Percentiles rank a stretch among this genome's conserved stretches.
Conservation (phyloP, 2,888 invertebrate genomes). For the Hybos culiciformis region DNA sequence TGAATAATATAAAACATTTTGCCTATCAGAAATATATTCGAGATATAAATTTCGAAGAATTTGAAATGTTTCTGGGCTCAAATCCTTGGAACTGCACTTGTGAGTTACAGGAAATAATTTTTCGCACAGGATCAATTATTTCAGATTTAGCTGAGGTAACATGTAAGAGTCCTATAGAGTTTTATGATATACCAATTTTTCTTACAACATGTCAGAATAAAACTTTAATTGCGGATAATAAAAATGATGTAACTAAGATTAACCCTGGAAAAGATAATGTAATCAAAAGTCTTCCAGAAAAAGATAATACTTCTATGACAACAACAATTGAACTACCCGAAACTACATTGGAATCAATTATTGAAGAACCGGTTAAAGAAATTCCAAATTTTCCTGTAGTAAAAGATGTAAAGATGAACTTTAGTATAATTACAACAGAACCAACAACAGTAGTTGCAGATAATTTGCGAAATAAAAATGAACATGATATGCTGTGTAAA, state of each 20-base stretch:
- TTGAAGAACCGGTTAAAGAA: too few relatives aligned
- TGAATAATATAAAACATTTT: conserved; percentile 21
- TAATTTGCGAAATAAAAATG: too few relatives aligned
- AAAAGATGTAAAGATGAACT: too few relatives aligned
- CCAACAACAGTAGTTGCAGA: too few relatives aligned
- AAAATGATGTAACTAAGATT: not conserved
- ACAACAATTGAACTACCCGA: too few relatives aligned
- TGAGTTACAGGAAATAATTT: not conserved
- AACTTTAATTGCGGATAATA: not conserved
- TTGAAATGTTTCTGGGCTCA: conserved; percentile 15
- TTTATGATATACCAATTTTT: conserved; percentile 1
- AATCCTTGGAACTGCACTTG: conserved; percentile 26
- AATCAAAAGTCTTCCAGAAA: too few relatives aligned
- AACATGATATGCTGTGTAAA: too few relatives aligned
- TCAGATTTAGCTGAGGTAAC: conserved; percentile 16
- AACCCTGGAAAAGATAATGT: not conserved
- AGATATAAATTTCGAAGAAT: conserved; percentile 9
- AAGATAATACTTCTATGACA: too few relatives aligned
- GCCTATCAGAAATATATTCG: conserved; percentile 19
- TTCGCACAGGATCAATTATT: not conserved
- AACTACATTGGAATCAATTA: too few relatives aligned
- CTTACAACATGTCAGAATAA: conserved; percentile 17
- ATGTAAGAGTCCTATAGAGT: conserved; percentile 15
- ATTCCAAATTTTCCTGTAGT: too few relatives aligned
- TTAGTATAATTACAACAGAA: too few relatives aligned